Percentiles rank a stretch among this genome's conserved stretches.
phyloP scores from a whole-genome alignment of 2,888 invertebrate genomes.

The Ephialtes manifestator region DNA sequence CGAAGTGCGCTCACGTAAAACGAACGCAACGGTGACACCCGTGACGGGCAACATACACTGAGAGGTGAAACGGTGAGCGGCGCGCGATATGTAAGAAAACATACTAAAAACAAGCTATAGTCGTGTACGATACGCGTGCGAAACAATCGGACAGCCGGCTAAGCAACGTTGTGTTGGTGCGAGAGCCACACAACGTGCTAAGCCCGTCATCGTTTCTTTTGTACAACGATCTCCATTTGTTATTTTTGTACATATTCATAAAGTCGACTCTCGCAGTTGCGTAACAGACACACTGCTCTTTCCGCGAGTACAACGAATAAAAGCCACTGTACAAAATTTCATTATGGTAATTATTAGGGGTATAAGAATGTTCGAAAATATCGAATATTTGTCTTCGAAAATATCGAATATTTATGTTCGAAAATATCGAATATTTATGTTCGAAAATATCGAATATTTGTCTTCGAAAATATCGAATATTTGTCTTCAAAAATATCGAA shows the following conservation, averaged over 20 bases:
- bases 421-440: too few species aligned
- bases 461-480: too few species aligned
- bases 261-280: conserved; percentile 77
- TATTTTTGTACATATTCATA: conserved; percentile 84
- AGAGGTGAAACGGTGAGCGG: not conserved
- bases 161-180: conserved; percentile 12
- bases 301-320: conserved; percentile 18
- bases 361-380: too few species aligned
- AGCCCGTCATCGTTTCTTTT: conserved; percentile 77
- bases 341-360: too few species aligned
- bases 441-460: too few species aligned
- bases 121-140: conserved; percentile 31
- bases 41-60: conserved; percentile 69
- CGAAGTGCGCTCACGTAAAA: conserved; percentile 79
- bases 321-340: not conserved
- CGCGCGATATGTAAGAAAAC: not conserved
- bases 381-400: too few species aligned
- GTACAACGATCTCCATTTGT: conserved; percentile 78
- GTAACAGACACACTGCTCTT: conserved; percentile 68
- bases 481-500: too few species aligned
- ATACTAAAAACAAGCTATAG: not conserved
- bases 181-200: conserved; percentile 43
- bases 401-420: too few species aligned
- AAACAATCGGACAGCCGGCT: conserved; percentile 53
- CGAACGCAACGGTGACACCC: conserved; percentile 75